phyloP scores from a whole-genome alignment of 2,797 vertebrate genomes.

The Pseudomugil gertrudae region DNA sequence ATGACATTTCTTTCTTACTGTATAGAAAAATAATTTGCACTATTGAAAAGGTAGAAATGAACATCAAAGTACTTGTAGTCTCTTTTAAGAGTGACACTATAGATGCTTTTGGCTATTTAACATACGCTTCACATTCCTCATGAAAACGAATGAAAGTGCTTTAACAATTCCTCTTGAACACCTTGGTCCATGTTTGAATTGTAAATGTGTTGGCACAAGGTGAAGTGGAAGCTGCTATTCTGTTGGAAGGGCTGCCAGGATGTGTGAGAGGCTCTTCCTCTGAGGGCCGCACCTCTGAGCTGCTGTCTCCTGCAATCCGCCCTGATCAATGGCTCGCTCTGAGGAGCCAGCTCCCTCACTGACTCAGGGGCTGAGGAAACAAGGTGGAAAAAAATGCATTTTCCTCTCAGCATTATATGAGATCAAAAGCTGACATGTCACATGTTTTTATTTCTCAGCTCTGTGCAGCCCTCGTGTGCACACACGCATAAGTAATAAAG shows the following conservation, averaged over 20 bases:
- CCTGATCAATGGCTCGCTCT: constrained; percentile 72
- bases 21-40: background rate
- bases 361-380: constrained; percentile 41
- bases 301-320: constrained; percentile 76
- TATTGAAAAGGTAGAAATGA: background rate
- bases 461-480: background rate
- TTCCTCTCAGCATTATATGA: constrained; percentile 27
- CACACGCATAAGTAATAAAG: background rate
- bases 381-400: constrained; percentile 25
- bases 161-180: constrained; percentile 75
- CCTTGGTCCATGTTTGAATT: constrained; percentile 82
- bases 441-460: constrained; percentile 27
- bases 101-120: constrained; percentile 37
- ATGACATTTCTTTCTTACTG: no score
- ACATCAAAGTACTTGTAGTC: constrained; percentile 25
- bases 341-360: constrained; percentile 48
- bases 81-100: constrained; percentile 15
- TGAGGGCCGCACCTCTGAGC: constrained; percentile 60
- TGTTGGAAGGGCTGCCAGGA: constrained; percentile 84
- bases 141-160: constrained; percentile 74
- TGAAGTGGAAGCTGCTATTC: constrained; percentile 78
- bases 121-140: constrained; percentile 48
- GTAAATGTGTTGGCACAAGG: constrained; percentile 82
- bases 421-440: constrained; percentile 48
- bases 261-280: constrained; percentile 74